Base-by-base conservation (phyloP, 2,888 invertebrate genomes). In the Rhimphoctona megacephalus region DNA sequence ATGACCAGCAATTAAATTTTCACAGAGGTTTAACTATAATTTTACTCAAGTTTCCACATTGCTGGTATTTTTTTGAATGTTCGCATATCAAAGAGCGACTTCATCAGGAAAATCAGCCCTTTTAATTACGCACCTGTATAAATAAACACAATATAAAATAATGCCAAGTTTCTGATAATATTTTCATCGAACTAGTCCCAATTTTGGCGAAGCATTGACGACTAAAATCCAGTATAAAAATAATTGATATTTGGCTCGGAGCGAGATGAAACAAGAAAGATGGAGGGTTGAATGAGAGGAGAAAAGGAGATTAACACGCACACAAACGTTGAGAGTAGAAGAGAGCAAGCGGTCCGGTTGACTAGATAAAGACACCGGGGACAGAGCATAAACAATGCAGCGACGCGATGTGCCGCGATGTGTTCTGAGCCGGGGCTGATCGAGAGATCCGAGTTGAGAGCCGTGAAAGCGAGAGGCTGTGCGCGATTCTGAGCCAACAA, bases 301-400 rank as follows among this genome's bases (percentile, higher is more conserved):
- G 57, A 30, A 22, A 39, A 43, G 19, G 54, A 85, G 72, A 64
- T 49, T 43, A 67, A 73, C 54, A 82, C 64, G 78, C 87, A 81
- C 76, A 61, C 67, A 69, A 84, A 52, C 52, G 73, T 85, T 85
- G 84, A 88, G 90, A 87, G 83, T 64, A 85, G 85, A 77, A 89
- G 61, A 43, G 61, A 57, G 61, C 25, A 64, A 66, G 64, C 89
- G 88, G 87, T 82, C 84, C 61, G 66, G 74, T 77, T 90, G 91
- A 92, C 92, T 91, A 92, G 92, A 94, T 92, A 94, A 92, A 93
- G 93, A 92, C 93, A 89, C 93, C 90, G 90, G 90, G 54, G 91
- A 92, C 91, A 91, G 89, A 91, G 91, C 92, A 93, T 93, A 94
- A 94, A 93, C 93, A 93, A 92, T 90, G 88, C 85, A 43, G 81